Base-by-base conservation (phyloP, 2,797 vertebrate species). In the Sus cebifrons region DNA sequence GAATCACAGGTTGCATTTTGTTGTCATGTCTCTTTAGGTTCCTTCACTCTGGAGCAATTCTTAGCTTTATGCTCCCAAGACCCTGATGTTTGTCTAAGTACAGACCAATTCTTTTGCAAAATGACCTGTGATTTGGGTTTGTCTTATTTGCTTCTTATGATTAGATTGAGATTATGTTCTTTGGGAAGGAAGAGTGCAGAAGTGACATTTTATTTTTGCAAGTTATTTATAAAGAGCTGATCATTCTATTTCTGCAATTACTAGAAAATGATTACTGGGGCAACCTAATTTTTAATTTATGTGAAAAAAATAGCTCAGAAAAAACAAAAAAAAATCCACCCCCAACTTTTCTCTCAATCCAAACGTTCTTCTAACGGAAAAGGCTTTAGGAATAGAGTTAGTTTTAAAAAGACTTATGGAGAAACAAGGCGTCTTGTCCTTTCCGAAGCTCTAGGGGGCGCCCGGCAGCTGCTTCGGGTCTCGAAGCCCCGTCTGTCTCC, bases 261-360 rank as follows among this genome's bases (percentile, higher is more conserved):
- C 49, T 91, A 91, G 16, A 83, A 97, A 95, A 92, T 29, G 64
- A 70, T 70, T 94, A 40, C 20, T n/a, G 71, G 15, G 4, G 54
- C 32, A 56, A 83, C 36, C 7, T 27, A 70, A 23, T n/a, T 86
- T 68, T 65, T 54, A 20, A 56, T 52, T 67, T 83, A 49, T 3
- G 0, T 67, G 27, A 96, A 87, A 96, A 84, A 49, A 49, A 36
- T 56, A 64, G 36, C 52, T 91, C 70, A 32, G 75, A 49, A 79
- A 62, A 79, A 81, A 32, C 70, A 49, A 79, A 62, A 79, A 81
- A 6, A 81, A 84, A 75, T 12, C 21, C 17, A 36, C 6, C 21
- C 12, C 12, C 16, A 90, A 1, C 0, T 0, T 82, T 75, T 84
- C 21, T 86, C 21, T 49, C 10, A n/a, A 27, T 65, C 15, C 32